phyloP scores from a whole-genome alignment of 35 echinoderm and acorn worm genomes.

The Heliocidaris tuberculata region DNA sequence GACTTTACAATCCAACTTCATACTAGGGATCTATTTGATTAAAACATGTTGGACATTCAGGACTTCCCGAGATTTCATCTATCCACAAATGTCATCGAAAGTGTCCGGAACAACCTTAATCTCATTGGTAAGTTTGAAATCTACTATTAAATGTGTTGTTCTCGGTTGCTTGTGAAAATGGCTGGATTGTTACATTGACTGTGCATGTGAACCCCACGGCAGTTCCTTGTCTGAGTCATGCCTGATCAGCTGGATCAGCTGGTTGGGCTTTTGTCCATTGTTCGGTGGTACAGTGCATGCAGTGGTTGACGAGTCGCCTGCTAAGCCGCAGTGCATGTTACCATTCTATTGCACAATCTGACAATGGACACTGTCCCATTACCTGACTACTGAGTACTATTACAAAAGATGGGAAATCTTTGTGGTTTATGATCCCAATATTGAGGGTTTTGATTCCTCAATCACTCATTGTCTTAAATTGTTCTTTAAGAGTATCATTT shows the following conservation, averaged over 20 bases:
- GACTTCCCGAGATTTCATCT: conserved; percentile 23
- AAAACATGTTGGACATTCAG: conserved; percentile 43
- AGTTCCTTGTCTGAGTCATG: background rate
- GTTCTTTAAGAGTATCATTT: too few species aligned
- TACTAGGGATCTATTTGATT: too few species aligned
- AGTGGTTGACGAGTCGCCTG: background rate
- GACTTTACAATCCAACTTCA: background rate
- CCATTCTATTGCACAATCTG: too few species aligned
- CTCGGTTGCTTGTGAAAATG: background rate
- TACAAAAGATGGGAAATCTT: too few species aligned
- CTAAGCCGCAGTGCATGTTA: background rate
- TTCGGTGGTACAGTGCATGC: background rate
- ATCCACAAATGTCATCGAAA: conserved; percentile 50
- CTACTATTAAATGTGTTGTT: background rate
- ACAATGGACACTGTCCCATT: too few species aligned
- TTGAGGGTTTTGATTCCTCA: too few species aligned
- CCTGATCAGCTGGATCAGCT: background rate
- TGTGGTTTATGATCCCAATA: too few species aligned
- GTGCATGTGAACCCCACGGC: background rate
- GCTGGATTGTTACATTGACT: background rate
- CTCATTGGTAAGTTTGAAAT: conserved; percentile 48
- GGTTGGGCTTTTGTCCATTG: background rate
- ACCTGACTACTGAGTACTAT: too few species aligned
- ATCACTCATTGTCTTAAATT: too few species aligned
- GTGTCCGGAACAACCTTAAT: conserved; percentile 47